Evolutionary conservation across 1,140 invertebrate species (phyloP), one percentile per base, ranked within the genome.

Genomic region (Choristoneura fumiferana): DNA sequence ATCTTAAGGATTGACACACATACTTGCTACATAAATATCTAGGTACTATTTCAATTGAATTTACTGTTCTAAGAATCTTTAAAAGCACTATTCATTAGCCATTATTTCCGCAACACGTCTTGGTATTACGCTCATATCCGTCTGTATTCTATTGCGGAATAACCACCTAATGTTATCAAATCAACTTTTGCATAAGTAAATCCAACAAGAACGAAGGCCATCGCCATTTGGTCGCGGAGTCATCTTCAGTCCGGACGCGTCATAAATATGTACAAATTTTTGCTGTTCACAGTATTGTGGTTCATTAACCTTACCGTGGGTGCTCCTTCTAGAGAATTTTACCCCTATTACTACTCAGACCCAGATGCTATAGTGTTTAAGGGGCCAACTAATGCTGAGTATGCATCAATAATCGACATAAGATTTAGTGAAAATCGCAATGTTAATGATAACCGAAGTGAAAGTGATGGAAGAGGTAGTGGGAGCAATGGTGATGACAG

Each of bases 101-200:
- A 29, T 29, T 3, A 29, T 29, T 29, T 3, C 22, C 22, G 22
- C 6, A 29, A 29, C 22, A 29, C 22, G 22, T 29, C 22, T 29
- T n/a, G n/a, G n/a, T n/a, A n/a, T n/a, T n/a, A n/a, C n/a, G n/a
- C n/a, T n/a, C n/a, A n/a, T n/a, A n/a, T n/a, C n/a, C n/a, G n/a
- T n/a, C n/a, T n/a, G n/a, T n/a, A n/a, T n/a, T n/a, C n/a, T 40
- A 40, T 40, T 45, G 13, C 17, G 18, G 40, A 45, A 45, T 45
- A 45, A 45, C 40, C 40, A 29, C 22, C 22, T 29, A n/a, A n/a
- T n/a, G 2, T 29, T 2, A 29, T 29, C 6, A 6, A 29, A 29
- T 22, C 14, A 17, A 15, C 17, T 45, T 45, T 45, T 45, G 40
- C 18, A 45, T 17, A 15, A 22, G 17, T 18, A 18, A 18, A 45